Percentiles rank a stretch among this genome's conserved stretches.
These are phyloP conservation scores for Acronicta leporina DNA, from an alignment of 2,888 invertebrate genomes.

Conservation along the genomic window DNA sequence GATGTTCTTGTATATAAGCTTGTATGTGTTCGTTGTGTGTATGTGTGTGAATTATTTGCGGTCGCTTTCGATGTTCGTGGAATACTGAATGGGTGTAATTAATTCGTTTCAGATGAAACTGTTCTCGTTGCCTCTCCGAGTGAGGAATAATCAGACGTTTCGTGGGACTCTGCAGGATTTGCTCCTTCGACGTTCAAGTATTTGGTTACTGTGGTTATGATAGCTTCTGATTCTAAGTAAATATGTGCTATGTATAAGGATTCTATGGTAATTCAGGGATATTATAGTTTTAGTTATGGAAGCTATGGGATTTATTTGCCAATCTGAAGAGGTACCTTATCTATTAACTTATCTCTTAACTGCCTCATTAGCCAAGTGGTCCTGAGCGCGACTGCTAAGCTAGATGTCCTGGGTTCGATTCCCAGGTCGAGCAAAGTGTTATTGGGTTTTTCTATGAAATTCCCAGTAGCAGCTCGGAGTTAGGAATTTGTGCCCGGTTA, in stretches of 20 bases:
- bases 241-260: slow-evolving; percentile 21
- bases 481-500: too few species aligned
- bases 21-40: slow-evolving; percentile 54
- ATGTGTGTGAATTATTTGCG: slow-evolving; percentile 79
- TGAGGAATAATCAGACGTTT: slow-evolving; percentile 53
- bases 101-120: slow-evolving; percentile 80
- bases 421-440: too few species aligned
- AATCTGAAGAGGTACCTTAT: too few species aligned
- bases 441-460: too few species aligned
- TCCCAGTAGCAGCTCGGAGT: too few species aligned
- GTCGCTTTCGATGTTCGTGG: slow-evolving; percentile 78
- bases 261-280: not conserved
- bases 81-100: slow-evolving; percentile 84
- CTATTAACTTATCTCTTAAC: too few species aligned
- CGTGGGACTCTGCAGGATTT: slow-evolving; percentile 30
- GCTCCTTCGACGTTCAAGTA: slow-evolving; percentile 30
- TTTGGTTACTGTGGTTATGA: slow-evolving; percentile 13
- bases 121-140: slow-evolving; percentile 58
- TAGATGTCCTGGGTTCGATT: too few species aligned
- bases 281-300: too few species aligned
- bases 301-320: too few species aligned
- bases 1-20: slow-evolving; percentile 71
- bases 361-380: too few species aligned
- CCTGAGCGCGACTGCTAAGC: too few species aligned
- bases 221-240: slow-evolving; percentile 24